These are phyloP conservation scores for Peromyscus melanophrys DNA, from an alignment of 2,797 vertebrate species.

Conservation along the genomic window DNA sequence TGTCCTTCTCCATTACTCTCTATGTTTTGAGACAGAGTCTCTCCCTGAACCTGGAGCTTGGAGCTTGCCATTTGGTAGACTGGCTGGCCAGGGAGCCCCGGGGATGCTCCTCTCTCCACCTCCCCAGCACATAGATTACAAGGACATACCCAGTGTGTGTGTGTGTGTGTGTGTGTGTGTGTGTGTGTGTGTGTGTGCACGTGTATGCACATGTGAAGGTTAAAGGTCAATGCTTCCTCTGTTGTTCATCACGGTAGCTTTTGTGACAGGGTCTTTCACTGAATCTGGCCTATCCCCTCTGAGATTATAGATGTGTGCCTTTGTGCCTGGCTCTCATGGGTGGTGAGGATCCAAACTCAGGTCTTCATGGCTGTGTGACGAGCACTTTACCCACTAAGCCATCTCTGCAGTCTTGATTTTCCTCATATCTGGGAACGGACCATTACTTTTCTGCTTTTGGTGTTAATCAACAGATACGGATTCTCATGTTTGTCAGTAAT, in stretches of 20 bases:
- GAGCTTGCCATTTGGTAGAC: neutral
- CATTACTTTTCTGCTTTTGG: neutral
- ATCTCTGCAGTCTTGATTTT: neutral
- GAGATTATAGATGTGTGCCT: neutral
- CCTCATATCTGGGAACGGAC: neutral
- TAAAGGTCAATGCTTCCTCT: neutral
- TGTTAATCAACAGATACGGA: neutral
- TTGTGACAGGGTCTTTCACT: neutral
- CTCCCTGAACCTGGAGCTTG: neutral
- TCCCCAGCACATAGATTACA: neutral
- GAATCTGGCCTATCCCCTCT: neutral
- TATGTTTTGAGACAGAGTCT: neutral
- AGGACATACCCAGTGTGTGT: neutral
- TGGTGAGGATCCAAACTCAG: neutral
- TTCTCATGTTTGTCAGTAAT: neutral
- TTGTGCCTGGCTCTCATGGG: neutral
- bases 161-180: neutral
- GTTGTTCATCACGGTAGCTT: neutral
- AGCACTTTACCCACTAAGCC: neutral
- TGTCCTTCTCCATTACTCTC: neutral
- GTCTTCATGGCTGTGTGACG: neutral
- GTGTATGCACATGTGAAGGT: neutral
- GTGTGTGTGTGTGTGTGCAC: neutral
- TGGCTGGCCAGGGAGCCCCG: neutral
- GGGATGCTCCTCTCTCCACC: neutral